These are phyloP conservation scores for Artibeus lituratus DNA, from an alignment of 2,797 vertebrate species.

Conservation along the genomic window DNA sequence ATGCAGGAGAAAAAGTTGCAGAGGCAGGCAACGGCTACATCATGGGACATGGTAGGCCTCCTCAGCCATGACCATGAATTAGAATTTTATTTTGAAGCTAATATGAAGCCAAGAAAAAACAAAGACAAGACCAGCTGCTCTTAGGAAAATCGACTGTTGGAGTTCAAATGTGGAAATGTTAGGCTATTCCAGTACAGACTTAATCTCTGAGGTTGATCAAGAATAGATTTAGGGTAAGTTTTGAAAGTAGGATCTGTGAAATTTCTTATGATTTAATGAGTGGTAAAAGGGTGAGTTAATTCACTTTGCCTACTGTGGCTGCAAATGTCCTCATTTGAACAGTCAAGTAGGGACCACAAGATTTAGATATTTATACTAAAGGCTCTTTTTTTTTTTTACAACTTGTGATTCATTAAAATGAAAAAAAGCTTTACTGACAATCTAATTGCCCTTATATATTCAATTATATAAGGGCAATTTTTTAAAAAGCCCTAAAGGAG, in stretches of 20 bases:
- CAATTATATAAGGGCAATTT: neutral
- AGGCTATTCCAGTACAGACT: neutral
- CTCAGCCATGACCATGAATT: neutral
- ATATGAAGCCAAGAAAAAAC: neutral
- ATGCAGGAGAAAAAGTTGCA: neutral
- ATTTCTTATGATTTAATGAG: neutral
- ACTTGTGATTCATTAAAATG: neutral
- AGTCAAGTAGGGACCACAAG: neutral
- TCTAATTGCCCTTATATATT: neutral
- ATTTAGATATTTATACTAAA: neutral
- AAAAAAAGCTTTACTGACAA: neutral
- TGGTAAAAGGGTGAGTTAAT: neutral
- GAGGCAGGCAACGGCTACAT: neutral
- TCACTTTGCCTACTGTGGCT: neutral
- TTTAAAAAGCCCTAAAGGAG: neutral
- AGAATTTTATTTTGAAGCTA: neutral
- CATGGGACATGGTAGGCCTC: neutral
- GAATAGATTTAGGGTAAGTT: neutral
- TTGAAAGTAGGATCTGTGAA: neutral
- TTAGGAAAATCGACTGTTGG: neutral
- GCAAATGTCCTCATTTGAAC: neutral
- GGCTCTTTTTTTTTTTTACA: neutral
- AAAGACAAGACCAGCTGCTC: neutral
- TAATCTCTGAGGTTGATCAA: neutral
- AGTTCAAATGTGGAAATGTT: neutral